These are phyloP conservation scores for Parotia lawesii DNA, from an alignment of 2,113 vertebrate species.

Conservation along the genomic window DNA sequence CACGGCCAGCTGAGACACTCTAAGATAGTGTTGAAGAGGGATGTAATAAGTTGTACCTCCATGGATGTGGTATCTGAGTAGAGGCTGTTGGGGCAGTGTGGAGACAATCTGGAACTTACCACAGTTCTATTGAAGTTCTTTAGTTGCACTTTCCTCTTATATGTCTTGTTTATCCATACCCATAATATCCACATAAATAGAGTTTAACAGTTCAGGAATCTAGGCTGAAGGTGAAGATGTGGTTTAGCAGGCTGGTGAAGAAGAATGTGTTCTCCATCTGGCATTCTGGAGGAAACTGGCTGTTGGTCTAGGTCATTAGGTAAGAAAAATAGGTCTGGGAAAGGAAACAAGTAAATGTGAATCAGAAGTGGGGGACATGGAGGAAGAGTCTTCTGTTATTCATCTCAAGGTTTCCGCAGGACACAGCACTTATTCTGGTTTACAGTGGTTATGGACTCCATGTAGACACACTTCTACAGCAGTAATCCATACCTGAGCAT, in stretches of 20 bases:
- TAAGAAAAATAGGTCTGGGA: background rate
- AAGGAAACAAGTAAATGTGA: background rate
- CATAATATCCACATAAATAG: background rate
- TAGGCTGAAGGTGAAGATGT: background rate
- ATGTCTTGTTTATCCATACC: background rate
- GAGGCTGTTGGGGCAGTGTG: background rate
- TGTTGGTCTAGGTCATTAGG: background rate
- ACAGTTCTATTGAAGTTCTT: background rate
- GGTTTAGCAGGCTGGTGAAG: background rate
- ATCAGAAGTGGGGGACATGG: background rate
- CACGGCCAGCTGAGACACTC: background rate
- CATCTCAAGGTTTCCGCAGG: background rate
- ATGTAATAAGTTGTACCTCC: background rate
- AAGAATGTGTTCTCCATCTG: background rate
- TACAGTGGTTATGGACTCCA: background rate
- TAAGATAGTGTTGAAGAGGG: background rate
- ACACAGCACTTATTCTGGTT: background rate
- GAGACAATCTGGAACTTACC: background rate
- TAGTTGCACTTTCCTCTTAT: background rate
- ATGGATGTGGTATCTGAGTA: background rate
- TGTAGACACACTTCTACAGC: background rate
- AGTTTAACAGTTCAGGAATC: background rate
- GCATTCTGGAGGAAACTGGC: background rate
- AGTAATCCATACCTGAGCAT: background rate
- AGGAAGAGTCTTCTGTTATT: background rate